Evolutionary conservation across 2,888 invertebrate species (phyloP).

Genomic region (Temnothorax unifasciatus): DNA sequence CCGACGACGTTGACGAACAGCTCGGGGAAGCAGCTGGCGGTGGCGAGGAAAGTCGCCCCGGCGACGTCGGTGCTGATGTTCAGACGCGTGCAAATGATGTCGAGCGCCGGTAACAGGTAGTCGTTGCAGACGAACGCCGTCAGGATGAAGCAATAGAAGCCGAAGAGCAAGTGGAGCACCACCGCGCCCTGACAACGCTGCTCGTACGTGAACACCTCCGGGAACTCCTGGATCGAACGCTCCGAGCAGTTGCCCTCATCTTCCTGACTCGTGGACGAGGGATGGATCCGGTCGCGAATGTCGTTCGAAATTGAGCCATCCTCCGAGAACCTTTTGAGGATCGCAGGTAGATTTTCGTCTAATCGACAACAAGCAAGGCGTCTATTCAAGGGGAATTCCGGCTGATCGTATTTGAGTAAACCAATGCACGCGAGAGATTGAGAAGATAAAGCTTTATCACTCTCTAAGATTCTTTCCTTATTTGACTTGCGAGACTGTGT

Average conservation of each 20-base stretch:
- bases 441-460: not conserved
- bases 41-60: slow-evolving; percentile 98
- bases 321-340: not conserved
- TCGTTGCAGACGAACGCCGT: slow-evolving; percentile 96
- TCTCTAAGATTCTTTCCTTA: not conserved
- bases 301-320: not conserved
- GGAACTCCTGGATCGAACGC: slow-evolving; percentile 88
- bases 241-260: slow-evolving; percentile 71
- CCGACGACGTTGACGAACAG: slow-evolving; percentile 97
- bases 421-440: not conserved
- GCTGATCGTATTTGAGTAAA: not conserved
- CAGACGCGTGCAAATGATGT: slow-evolving; percentile 93
- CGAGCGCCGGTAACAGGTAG: slow-evolving; percentile 96
- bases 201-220: slow-evolving; percentile 88
- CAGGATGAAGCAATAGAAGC: slow-evolving; percentile 94
- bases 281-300: not conserved
- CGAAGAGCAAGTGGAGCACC: slow-evolving; percentile 91
- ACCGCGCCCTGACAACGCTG: slow-evolving; percentile 92
- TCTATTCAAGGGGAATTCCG: not conserved
- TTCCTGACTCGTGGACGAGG: not conserved
- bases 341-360: not conserved
- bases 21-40: slow-evolving; percentile 98
- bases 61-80: slow-evolving; percentile 95
- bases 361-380: not conserved
- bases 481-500: not conserved